Percentiles rank a stretch among this genome's conserved stretches.
These are phyloP conservation scores for Ibycter americanus DNA, from an alignment of 2,797 vertebrate species.

Conservation along the genomic window DNA sequence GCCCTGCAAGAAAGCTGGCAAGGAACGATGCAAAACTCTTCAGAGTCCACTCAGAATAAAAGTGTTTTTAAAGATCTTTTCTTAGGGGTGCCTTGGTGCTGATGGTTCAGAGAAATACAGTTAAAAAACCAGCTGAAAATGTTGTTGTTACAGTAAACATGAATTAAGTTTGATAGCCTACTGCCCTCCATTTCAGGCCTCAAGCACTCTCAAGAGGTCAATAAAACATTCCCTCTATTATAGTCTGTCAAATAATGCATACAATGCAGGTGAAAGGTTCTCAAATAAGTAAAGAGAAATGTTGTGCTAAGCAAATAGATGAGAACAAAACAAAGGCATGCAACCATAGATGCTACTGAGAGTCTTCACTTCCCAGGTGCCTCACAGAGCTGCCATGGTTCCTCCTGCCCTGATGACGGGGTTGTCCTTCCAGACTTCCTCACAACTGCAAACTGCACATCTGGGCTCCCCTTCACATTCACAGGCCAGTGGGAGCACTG, in stretches of 20 bases:
- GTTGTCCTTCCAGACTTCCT: background rate
- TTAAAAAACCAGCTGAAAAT: background rate
- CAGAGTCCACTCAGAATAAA: background rate
- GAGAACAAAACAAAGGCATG: background rate
- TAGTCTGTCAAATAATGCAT: constrained; percentile 16
- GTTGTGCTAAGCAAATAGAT: background rate
- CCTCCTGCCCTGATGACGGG: background rate
- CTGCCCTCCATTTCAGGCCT: background rate
- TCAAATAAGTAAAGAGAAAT: constrained; percentile 2
- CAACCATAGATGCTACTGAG: background rate
- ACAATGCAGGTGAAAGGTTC: constrained; percentile 31
- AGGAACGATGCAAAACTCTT: background rate
- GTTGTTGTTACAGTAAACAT: constrained; percentile 17
- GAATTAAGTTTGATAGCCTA: constrained; percentile 9
- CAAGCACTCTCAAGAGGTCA: constrained; percentile 27
- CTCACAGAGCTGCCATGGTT: accelerated
- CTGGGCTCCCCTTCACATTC: background rate
- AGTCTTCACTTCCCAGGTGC: background rate
- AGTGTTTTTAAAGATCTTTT: background rate
- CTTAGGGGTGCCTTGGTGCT: background rate
- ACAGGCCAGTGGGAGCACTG: background rate
- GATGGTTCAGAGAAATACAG: background rate
- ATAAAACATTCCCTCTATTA: constrained; percentile 32
- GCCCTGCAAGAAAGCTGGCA: background rate
- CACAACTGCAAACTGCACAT: background rate